Percentiles rank a stretch among this genome's conserved stretches.
phyloP scores from a whole-genome alignment of 1,140 invertebrate species.

The Drosophila trapezifrons region DNA sequence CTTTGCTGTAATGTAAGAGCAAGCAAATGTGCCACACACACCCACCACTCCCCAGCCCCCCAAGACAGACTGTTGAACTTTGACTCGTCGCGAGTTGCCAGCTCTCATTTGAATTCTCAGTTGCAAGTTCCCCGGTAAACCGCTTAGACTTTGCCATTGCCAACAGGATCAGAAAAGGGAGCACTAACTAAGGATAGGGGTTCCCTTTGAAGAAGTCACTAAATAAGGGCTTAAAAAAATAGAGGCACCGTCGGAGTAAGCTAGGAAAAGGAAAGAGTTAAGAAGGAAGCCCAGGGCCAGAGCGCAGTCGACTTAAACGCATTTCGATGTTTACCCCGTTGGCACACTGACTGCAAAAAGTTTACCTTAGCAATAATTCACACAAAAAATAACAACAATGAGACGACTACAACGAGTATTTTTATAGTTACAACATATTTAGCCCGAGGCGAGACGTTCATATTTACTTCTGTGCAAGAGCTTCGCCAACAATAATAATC shows the following conservation, averaged over 20 bases:
- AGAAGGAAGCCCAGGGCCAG: conserved; percentile 32
- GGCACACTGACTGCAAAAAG: conserved; percentile 52
- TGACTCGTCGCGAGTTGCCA: conserved; percentile 47
- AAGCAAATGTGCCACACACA: conserved; percentile 49
- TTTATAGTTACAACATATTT: conserved; percentile 77
- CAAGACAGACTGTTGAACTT: conserved; percentile 71
- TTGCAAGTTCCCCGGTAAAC: conserved; percentile 53
- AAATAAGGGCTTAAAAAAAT: conserved; percentile 19
- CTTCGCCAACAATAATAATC: conserved; percentile 73
- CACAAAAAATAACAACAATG: conserved; percentile 34
- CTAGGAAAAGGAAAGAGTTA: conserved; percentile 16
- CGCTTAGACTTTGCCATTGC: conserved; percentile 67
- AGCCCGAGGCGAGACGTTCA: conserved; percentile 68
- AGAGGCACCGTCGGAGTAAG: not conserved
- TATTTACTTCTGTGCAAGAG: conserved; percentile 71
- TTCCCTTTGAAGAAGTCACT: conserved; percentile 25
- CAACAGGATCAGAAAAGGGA: conserved; percentile 63
- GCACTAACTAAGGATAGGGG: conserved; percentile 16
- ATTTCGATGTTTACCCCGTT: conserved; percentile 46
- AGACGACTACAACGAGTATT: conserved; percentile 38
- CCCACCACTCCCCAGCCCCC: conserved; percentile 3
- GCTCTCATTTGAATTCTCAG: conserved; percentile 48
- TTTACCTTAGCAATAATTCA: conserved; percentile 44
- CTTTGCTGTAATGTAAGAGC: conserved; percentile 58
- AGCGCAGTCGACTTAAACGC: conserved; percentile 52